These are phyloP conservation scores for Hydriomena furcata DNA, from an alignment of 2,888 invertebrate species.

Conservation along the genomic window DNA sequence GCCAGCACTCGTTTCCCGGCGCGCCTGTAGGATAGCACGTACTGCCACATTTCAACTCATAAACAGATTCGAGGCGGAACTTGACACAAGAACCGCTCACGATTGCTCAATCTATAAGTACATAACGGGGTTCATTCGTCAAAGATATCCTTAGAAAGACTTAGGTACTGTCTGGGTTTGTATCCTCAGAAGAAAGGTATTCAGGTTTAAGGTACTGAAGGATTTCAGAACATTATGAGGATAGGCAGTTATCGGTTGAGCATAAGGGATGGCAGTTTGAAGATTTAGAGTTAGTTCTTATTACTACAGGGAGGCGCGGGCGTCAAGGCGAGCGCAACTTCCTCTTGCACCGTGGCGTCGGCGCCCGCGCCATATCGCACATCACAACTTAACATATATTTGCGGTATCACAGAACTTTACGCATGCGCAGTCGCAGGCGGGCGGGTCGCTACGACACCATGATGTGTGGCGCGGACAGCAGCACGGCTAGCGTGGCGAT, in stretches of 20 bases:
- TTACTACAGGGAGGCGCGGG: constrained; percentile 76
- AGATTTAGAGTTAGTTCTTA: constrained; percentile 62
- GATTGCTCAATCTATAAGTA: constrained; percentile 26
- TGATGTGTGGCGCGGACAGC: constrained; percentile 97
- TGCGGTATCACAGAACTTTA: constrained; percentile 87
- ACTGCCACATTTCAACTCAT: constrained; percentile 55
- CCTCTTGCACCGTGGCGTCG: constrained; percentile 67
- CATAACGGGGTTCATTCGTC: constrained; percentile 41
- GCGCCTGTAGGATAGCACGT: constrained; percentile 49
- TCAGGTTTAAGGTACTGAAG: constrained; percentile 56
- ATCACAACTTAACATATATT: constrained; percentile 87
- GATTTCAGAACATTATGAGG: constrained; percentile 57
- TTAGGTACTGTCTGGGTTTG: constrained; percentile 43
- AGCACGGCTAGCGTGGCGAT: constrained; percentile 98
- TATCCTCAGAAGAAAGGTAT: constrained; percentile 52
- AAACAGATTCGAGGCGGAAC: constrained; percentile 45
- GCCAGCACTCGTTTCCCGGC: constrained; percentile 40
- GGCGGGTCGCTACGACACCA: constrained; percentile 91
- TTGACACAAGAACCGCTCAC: constrained; percentile 52
- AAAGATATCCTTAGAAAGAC: constrained; percentile 44
- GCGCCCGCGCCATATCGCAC: constrained; percentile 75
- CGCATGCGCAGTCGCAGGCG: constrained; percentile 78
- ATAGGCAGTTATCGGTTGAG: constrained; percentile 72
- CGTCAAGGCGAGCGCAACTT: constrained; percentile 73
- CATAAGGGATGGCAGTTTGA: constrained; percentile 75